phyloP scores from a whole-genome alignment of 2,113 vertebrate genomes.

The Hyaena hyaena region DNA sequence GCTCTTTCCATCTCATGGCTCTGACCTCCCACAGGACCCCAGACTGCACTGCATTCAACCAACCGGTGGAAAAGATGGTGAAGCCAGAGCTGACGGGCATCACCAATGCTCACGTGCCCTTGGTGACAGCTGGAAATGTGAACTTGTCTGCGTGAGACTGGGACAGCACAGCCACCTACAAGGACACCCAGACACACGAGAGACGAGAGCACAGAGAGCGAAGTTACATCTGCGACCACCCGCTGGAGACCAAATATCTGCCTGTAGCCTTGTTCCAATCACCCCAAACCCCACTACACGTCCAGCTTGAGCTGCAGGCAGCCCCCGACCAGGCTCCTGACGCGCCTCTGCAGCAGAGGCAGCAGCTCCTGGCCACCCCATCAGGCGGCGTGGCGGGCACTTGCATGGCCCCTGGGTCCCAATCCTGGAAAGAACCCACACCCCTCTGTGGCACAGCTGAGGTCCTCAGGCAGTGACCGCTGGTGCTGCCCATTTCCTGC shows the following conservation, averaged over 20 bases:
- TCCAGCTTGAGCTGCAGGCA: background rate
- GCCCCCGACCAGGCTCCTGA: too few species aligned
- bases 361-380: background rate
- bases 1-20: background rate
- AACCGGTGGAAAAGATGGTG: background rate
- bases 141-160: fast-evolving
- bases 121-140: background rate
- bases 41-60: background rate
- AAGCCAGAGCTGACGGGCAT: background rate
- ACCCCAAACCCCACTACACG: background rate
- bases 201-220: background rate
- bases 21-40: background rate
- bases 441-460: background rate
- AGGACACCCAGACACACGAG: fast-evolving
- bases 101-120: fast-evolving
- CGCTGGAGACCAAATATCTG: background rate
- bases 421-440: background rate
- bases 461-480: background rate
- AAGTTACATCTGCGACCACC: too few species aligned
- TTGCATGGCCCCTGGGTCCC: background rate
- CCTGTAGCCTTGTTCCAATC: background rate
- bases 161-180: background rate
- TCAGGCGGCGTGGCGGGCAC: background rate
- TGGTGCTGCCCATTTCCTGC: too few species aligned
- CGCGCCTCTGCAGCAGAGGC: fast-evolving